Conservation (phyloP, 2,888 invertebrate species). For the Sarcophaga subvicina region DNA sequence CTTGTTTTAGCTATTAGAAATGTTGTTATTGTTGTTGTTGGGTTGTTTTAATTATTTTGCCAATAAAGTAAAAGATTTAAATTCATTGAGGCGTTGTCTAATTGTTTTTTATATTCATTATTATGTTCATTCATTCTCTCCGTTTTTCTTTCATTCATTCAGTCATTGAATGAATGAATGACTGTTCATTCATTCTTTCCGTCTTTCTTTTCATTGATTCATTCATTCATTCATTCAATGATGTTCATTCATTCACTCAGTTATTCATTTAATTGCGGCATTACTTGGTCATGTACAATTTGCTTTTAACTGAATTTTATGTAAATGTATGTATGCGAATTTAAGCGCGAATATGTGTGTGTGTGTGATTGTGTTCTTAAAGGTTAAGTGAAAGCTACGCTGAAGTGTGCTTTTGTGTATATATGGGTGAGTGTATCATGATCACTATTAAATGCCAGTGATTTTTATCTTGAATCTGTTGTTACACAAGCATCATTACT, state of each 20-base stretch:
- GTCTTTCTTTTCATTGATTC: too few species aligned
- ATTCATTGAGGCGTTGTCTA: slow-evolving; percentile 63
- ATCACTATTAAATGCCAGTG: too few species aligned
- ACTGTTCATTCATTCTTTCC: too few species aligned
- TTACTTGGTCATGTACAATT: slow-evolving; percentile 54
- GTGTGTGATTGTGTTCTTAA: too few species aligned
- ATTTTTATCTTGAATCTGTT: too few species aligned
- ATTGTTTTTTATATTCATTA: slow-evolving; percentile 56
- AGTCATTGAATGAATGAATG: slow-evolving; percentile 7
- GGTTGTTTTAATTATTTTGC: slow-evolving; percentile 60
- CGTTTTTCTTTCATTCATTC: slow-evolving; percentile 3
- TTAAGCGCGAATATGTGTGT: not conserved
- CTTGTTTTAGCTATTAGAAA: not conserved
- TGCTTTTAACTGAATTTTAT: slow-evolving; percentile 37
- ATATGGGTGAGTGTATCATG: too few species aligned
- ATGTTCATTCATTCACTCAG: slow-evolving; percentile 1
- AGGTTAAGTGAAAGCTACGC: too few species aligned
- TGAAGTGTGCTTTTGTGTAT: too few species aligned
- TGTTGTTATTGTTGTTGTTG: slow-evolving; percentile 7
- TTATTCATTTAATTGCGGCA: slow-evolving; percentile 47
- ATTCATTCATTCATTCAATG: slow-evolving; percentile 29
- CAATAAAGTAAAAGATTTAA: slow-evolving; percentile 62
- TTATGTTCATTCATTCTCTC: slow-evolving; percentile 8
- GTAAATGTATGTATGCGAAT: not conserved
- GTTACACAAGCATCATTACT: too few species aligned